Evolutionary conservation across 1,140 invertebrate genomes (phyloP).

Genomic region (Nylanderia fulva): DNA sequence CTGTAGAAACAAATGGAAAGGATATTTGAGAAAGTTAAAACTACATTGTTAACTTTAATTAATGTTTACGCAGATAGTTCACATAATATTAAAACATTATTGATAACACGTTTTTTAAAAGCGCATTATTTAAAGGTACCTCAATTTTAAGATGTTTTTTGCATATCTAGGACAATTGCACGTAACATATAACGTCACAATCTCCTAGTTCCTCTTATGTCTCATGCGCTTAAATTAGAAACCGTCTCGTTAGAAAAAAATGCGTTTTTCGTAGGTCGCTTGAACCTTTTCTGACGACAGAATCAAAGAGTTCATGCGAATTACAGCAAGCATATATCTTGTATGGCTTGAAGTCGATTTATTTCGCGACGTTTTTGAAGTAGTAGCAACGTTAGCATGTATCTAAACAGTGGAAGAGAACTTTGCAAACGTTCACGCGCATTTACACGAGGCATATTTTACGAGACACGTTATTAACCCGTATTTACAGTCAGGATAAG

Average conservation of each 20-base stretch:
- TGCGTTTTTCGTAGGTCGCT: constrained; percentile 21
- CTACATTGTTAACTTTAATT: constrained; percentile 1
- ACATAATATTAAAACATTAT: not conserved
- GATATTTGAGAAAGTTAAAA: not conserved
- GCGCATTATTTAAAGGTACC: not conserved
- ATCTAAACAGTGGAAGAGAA: constrained; percentile 41
- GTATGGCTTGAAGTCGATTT: constrained; percentile 50
- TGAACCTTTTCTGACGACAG: constrained; percentile 21
- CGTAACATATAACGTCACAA: constrained; percentile 12
- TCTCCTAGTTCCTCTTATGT: constrained; percentile 6
- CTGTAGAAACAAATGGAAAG: not conserved
- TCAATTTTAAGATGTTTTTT: not conserved
- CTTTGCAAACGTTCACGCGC: constrained; percentile 26
- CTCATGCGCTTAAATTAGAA: constrained; percentile 45
- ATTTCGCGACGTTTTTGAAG: constrained; percentile 19
- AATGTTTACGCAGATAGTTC: not conserved
- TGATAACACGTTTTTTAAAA: not conserved
- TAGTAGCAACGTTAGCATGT: constrained; percentile 48
- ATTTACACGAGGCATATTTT: constrained; percentile 41
- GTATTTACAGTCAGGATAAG: constrained; percentile 94
- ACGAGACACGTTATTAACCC: constrained; percentile 83
- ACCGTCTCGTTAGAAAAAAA: not conserved
- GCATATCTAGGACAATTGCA: constrained; percentile 31
- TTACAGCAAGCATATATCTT: constrained; percentile 30
- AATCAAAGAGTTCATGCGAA: not conserved